These are phyloP conservation scores for Euglossa dilemma DNA, from an alignment of 1,140 invertebrate species.

Conservation along the genomic window DNA sequence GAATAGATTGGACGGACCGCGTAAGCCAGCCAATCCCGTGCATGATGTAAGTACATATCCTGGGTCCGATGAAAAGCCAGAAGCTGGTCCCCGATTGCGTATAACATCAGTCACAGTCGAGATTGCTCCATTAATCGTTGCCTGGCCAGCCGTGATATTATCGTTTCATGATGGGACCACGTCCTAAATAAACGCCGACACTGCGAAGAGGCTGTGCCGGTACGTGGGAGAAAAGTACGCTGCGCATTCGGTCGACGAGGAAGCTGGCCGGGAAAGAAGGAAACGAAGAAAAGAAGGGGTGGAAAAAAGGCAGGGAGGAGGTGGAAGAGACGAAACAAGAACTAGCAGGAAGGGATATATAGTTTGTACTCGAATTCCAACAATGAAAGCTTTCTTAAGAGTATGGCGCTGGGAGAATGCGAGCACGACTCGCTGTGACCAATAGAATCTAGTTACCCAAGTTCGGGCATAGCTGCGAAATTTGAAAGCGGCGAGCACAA, in stretches of 20 bases:
- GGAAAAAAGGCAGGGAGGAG: no score
- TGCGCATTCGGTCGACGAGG: not conserved
- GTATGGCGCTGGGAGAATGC: constrained; percentile 38
- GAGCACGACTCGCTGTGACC: constrained; percentile 32
- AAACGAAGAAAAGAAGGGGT: not conserved
- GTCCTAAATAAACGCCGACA: constrained; percentile 61
- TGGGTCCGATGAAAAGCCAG: constrained; percentile 52
- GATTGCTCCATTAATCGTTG: constrained; percentile 65
- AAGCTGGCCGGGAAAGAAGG: not conserved
- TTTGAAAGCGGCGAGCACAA: constrained; percentile 47
- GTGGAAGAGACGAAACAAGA: not conserved
- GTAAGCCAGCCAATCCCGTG: constrained; percentile 37
- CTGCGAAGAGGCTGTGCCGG: not conserved
- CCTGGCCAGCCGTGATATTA: constrained; percentile 51
- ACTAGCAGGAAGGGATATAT: constrained; percentile 19
- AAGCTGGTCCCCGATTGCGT: constrained; percentile 63
- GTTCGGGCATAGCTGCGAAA: constrained; percentile 52
- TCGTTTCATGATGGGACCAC: constrained; percentile 55
- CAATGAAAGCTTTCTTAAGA: constrained; percentile 65
- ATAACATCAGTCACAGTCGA: constrained; percentile 49
- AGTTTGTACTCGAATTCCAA: constrained; percentile 54
- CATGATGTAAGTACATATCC: constrained; percentile 23
- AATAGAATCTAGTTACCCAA: constrained; percentile 62
- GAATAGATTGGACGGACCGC: constrained; percentile 42
- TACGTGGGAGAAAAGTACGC: not conserved